A percentile compares a stretch with the other conserved stretches of the same genome.
Conservation (phyloP, 2,113 vertebrate genomes). For the Chascanopsetta lugubris region DNA sequence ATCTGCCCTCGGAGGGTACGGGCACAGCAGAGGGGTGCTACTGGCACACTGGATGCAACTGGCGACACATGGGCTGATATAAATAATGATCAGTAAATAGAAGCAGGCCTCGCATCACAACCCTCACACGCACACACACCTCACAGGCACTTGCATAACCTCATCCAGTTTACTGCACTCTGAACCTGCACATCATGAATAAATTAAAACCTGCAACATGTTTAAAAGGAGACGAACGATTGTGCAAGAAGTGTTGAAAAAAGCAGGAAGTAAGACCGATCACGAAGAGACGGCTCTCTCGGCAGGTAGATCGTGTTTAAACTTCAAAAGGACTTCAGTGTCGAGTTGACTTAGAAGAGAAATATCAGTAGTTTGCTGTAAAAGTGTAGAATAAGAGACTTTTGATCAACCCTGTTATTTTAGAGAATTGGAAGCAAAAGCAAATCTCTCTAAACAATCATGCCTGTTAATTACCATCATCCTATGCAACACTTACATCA, state of each 20-base stretch:
- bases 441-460: constrained; percentile 34
- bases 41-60: constrained; percentile 35
- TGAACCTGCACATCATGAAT: constrained; percentile 50
- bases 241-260: constrained; percentile 43
- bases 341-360: constrained; percentile 6
- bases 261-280: constrained; percentile 3
- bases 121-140: constrained; percentile 51
- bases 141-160: constrained; percentile 77
- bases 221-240: constrained; percentile 41
- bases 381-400: constrained; percentile 9
- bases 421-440: constrained; percentile 10
- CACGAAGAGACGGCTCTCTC: constrained; percentile 6
- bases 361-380: constrained; percentile 17
- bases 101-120: constrained; percentile 34
- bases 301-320: constrained; percentile 1
- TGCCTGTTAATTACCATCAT: constrained; percentile 20
- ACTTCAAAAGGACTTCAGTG: constrained; percentile 17
- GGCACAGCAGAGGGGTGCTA: constrained; percentile 34
- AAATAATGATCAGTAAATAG: constrained; percentile 42
- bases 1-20: constrained; percentile 22
- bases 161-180: constrained; percentile 56
- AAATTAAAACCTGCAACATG: constrained; percentile 49
- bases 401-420: constrained; percentile 24
- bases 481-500: constrained; percentile 47
- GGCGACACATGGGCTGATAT: constrained; percentile 34